Base-by-base conservation (phyloP, 2,888 invertebrate species). In the Aradus depressus region DNA sequence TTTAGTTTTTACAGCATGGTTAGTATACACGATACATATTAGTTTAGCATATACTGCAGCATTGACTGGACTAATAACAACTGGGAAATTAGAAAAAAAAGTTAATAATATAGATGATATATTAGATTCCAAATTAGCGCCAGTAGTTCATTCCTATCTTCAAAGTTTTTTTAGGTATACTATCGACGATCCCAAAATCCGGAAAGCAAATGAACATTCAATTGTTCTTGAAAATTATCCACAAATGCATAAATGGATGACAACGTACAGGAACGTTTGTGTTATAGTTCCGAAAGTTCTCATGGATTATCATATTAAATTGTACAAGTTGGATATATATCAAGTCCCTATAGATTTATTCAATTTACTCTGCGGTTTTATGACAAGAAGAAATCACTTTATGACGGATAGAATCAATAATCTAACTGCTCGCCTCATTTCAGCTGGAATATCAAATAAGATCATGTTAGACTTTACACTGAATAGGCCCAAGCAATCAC, bases 331-430 rank as follows among this genome's bases (percentile, higher is more conserved):
- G 8, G 19, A 23, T 18, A 47, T 47, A 28, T 47, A 47, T 19
- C 25, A n/a, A 3, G 38, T 38, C 3, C 47, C 47, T 2, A 38
- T 47, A 3, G 35, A 16, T 3, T 14, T 47, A 10, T 35, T 47
- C 2, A 25, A 5, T 12, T 37, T 47, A 1, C 47, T 38, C 2
- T 38, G 23, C 5, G 47, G 47, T 1, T 6, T 47, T 4, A 47
- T 47, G 47, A n/a, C 38, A 23, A 5, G 38, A 2, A 37, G 47
- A 10, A 47, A 47, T n/a, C 47, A 47, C n/a, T 47, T 47, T 14
- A 10, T 47, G 19, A 26, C 26, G 10, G 47, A 47, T 25, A 35
- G 34, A 3, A 8, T 47, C 3, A 35, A 47, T 23, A 4, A 10
- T 4, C n/a, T 47, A 1, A 25, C 38, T 22, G 18, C 25, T 8